Percentiles rank a stretch among this genome's conserved stretches.
phyloP scores from a whole-genome alignment of 2,797 vertebrate genomes.

The Hippoglossus hippoglossus region DNA sequence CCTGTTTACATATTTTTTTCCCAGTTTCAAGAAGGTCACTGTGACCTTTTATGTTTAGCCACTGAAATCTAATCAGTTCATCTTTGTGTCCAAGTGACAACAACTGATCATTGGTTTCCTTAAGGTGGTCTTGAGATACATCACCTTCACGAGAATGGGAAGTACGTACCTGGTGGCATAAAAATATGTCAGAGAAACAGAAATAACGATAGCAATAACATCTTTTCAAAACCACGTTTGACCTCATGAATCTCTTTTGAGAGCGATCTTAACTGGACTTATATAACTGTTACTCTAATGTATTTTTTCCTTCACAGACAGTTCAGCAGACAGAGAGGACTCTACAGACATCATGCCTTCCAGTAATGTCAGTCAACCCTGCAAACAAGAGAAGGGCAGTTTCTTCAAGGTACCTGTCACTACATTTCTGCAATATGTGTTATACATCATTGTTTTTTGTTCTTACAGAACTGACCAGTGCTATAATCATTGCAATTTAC shows the following conservation, averaged over 20 bases:
- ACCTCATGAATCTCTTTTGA: background rate
- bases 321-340: slow-evolving; percentile 42
- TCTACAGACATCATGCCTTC: slow-evolving; percentile 79
- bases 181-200: too few species aligned
- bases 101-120: too few species aligned
- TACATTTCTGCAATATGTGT: background rate
- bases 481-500: too few species aligned
- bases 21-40: too few species aligned
- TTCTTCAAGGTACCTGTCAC: slow-evolving; percentile 92
- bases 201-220: background rate
- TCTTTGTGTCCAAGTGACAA: too few species aligned
- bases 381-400: slow-evolving; percentile 86
- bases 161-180: too few species aligned
- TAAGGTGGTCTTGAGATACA: too few species aligned
- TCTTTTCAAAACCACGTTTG: background rate
- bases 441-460: background rate
- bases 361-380: slow-evolving; percentile 77
- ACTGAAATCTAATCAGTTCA: too few species aligned
- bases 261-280: background rate
- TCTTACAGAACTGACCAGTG: background rate
- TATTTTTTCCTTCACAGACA: slow-evolving; percentile 78
- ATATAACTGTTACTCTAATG: slow-evolving; percentile 15
- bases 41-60: too few species aligned
- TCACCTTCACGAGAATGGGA: too few species aligned
- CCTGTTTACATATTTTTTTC: too few species aligned